Evolutionary conservation across 2,888 invertebrate species (phyloP), one percentile per base, ranked within the genome.

Genomic region (Temnothorax ravouxi): DNA sequence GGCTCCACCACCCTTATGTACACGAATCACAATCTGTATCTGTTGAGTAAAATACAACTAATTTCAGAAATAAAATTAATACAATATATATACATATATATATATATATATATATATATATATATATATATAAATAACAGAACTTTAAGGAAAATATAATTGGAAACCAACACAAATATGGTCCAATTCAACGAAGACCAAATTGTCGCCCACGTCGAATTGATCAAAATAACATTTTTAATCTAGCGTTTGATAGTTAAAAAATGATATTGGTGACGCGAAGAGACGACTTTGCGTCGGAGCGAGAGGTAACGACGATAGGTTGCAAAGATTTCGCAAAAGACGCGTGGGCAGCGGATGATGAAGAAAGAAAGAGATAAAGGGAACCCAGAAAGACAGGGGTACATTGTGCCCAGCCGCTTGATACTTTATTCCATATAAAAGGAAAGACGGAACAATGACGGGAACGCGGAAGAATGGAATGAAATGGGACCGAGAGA

Each of bases 361-460:
- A 56, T 84, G 71, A 82, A 84, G 74, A 66, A 77, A 86, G 85
- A 88, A 81, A 88, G 86, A 91, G 87, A 88, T 90, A 89, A 89
- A 90, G 88, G 84, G 90, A 91, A 89, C 88, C 89, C 84, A 89
- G 92, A 92, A 92, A 92, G 92, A 92, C 92, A 91, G 92, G 92
- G 92, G 92, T 91, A 93, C 92, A 94, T 94, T 94, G 94, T 94
- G 93, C 92, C 92, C 91, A 92, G 92, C 92, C 92, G 93, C 93
- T 93, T 93, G 94, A 94, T 94, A 94, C 94, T 94, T 94, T 93
- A 94, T 94, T 94, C 93, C 92, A 92, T 93, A 93, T 94, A 94
- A 94, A 90, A 94, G 93, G 93, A 94, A 93, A 91, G 92, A 88
- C 92, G 91, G 92, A 94, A 94, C 93, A 94, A 94, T 94, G 92